Percentiles rank a stretch among this genome's conserved stretches.
Evolutionary conservation across 2,797 vertebrate genomes (phyloP).

Genomic region (Pseudochaenichthys georgianus): DNA sequence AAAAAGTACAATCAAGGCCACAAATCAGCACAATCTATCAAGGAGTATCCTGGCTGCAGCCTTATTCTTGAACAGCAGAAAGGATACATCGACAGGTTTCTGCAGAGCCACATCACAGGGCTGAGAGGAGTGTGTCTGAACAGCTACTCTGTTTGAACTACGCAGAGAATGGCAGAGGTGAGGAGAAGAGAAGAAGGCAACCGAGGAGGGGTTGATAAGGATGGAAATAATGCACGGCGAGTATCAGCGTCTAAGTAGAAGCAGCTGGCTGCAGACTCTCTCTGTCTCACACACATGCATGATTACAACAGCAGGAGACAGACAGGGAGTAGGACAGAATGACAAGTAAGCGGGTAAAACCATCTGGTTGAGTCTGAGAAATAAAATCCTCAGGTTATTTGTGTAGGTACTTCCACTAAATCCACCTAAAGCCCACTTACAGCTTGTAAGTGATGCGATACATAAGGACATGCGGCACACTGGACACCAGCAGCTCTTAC

Average conservation of each 20-base stretch:
- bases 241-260: slow-evolving; percentile 46
- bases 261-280: slow-evolving; percentile 33
- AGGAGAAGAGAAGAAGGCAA: background rate
- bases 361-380: slow-evolving; percentile 14
- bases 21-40: background rate
- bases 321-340: background rate
- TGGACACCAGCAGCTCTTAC: background rate
- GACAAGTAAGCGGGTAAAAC: slow-evolving; percentile 12
- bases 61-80: background rate
- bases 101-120: background rate
- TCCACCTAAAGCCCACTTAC: background rate
- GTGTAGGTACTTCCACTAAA: background rate
- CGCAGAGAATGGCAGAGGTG: slow-evolving; percentile 6
- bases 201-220: slow-evolving; percentile 9
- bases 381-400: slow-evolving; percentile 8
- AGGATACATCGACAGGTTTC: slow-evolving; percentile 3
- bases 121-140: background rate
- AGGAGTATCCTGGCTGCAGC: background rate
- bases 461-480: background rate
- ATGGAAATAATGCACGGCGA: slow-evolving; percentile 37
- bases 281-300: background rate
- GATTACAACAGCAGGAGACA: background rate
- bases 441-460: background rate
- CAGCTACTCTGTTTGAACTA: slow-evolving; percentile 43
- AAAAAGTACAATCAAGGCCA: background rate